Evolutionary conservation across 2,113 vertebrate genomes (phyloP).

Genomic region (Nycticorax nycticorax): DNA sequence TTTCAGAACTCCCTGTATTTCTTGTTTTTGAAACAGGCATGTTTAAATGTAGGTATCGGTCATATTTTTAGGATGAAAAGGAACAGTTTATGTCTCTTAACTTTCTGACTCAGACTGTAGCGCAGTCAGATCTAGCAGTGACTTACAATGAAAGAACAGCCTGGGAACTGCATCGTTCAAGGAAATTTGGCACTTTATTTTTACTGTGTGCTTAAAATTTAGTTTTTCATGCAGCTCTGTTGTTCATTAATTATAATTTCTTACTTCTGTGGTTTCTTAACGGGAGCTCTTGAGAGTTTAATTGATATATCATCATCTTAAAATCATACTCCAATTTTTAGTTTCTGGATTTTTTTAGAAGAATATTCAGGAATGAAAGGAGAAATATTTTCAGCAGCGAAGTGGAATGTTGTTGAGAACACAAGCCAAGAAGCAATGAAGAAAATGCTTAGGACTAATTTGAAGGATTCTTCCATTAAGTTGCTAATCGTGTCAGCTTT

Average conservation of each 20-base stretch:
- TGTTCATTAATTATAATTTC: background rate
- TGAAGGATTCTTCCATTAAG: background rate
- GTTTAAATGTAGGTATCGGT: background rate
- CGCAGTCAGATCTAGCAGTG: background rate
- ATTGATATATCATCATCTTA: background rate
- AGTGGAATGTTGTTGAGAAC: background rate
- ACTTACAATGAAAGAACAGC: background rate
- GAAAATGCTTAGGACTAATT: background rate
- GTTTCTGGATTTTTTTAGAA: background rate
- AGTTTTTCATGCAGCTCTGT: background rate
- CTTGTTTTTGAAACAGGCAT: background rate
- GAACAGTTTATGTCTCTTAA: background rate
- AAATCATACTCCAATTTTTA: background rate
- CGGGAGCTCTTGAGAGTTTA: background rate
- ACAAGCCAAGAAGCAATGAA: background rate
- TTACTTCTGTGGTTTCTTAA: background rate
- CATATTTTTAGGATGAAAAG: background rate
- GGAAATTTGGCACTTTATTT: background rate
- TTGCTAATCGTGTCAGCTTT: background rate
- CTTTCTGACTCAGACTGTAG: background rate
- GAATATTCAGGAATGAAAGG: background rate
- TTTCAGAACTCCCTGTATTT: background rate
- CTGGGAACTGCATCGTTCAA: background rate
- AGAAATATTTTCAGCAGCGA: background rate
- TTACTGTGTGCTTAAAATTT: background rate